phyloP scores from a whole-genome alignment of 2,113 vertebrate species.

The Ovis canadensis region DNA sequence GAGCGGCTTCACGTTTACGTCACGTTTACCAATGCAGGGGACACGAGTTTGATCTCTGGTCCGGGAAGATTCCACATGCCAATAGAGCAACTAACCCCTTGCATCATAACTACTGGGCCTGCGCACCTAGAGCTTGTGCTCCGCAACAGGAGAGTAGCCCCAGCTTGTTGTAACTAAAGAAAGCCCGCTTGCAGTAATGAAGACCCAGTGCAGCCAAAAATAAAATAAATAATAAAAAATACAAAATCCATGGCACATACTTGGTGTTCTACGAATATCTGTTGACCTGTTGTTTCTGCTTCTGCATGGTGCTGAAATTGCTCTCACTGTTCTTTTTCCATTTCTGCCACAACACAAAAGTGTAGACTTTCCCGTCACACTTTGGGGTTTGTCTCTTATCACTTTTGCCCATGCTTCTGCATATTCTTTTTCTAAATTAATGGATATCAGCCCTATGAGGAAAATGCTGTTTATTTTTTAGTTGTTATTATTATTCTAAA shows the following conservation, averaged over 20 bases:
- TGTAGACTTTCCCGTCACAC: neutral
- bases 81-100: neutral
- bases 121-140: neutral
- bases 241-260: neutral
- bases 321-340: neutral
- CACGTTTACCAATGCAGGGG: neutral
- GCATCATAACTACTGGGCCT: neutral
- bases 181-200: neutral
- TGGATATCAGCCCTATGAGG: neutral
- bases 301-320: neutral
- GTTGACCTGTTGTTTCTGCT: neutral
- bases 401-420: neutral
- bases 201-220: neutral
- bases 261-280: neutral
- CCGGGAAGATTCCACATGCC: neutral
- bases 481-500: neutral
- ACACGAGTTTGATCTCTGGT: neutral
- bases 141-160: neutral
- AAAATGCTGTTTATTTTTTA: neutral
- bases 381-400: neutral
- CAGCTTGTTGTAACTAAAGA: neutral
- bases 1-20: neutral
- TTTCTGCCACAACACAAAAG: neutral
- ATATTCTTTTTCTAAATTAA: neutral
- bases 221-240: neutral